These are phyloP conservation scores for Gobionotothen gibberifrons DNA, from an alignment of 2,797 vertebrate species.

Conservation along the genomic window DNA sequence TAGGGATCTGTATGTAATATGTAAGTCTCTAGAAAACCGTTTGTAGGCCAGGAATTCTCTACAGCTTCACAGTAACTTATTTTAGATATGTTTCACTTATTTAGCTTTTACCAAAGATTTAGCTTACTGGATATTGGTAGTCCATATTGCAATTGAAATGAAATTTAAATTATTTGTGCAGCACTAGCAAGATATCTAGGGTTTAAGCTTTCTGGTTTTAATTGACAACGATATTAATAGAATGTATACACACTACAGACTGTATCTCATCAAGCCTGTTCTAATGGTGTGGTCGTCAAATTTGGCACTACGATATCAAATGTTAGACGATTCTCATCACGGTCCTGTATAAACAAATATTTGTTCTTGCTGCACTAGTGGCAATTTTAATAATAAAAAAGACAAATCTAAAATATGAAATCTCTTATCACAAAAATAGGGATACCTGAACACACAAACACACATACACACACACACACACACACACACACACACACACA, in stretches of 20 bases:
- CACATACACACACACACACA: constrained; percentile 34
- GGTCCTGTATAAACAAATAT: neutral
- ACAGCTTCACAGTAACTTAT: no score
- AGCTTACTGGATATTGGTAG: no score
- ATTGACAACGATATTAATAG: neutral
- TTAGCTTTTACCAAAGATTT: no score
- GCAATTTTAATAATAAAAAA: neutral
- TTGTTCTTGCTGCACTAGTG: constrained; percentile 4
- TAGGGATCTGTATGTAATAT: no score
- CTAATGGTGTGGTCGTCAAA: neutral
- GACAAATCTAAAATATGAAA: constrained; percentile 1
- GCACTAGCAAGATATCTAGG: neutral
- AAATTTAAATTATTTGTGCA: no score
- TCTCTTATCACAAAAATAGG: neutral
- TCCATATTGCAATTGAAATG: no score
- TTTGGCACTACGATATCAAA: neutral
- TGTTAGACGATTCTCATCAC: neutral
- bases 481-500: constrained; percentile 26
- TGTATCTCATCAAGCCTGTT: constrained; percentile 3
- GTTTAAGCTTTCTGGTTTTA: neutral
- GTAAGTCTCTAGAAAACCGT: no score
- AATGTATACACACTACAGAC: no score
- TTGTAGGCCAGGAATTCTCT: no score
- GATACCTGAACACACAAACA: constrained; percentile 10
- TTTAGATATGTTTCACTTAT: no score